Conservation (phyloP, 37 sponge, comb jelly and placozoan genomes). For the Eunapius fragilis region DNA sequence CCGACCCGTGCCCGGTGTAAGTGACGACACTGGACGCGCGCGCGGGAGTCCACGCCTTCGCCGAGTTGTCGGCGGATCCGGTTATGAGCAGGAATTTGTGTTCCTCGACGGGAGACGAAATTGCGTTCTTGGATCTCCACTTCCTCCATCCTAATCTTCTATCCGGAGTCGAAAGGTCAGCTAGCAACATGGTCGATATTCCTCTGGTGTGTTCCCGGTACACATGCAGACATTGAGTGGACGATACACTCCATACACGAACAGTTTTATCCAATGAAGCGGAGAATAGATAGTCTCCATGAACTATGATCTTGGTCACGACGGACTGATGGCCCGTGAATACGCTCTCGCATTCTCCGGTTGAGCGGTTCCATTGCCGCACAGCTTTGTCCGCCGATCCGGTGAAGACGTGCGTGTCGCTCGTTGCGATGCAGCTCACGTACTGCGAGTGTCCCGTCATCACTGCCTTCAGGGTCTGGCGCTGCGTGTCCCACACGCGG, state of each 20-base stretch:
- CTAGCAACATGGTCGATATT: conserved; percentile 40
- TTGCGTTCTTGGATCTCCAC: conserved; percentile 5
- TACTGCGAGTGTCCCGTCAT: conserved; percentile 70
- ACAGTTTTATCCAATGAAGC: conserved; percentile 56
- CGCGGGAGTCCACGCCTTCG: conserved; percentile 44
- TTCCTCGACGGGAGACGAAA: neutral
- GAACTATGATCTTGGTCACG: conserved; percentile 17
- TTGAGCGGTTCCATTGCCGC: conserved; percentile 44
- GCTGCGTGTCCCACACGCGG: conserved; percentile 61
- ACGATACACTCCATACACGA: conserved; percentile 45
- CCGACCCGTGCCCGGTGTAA: conserved; percentile 56
- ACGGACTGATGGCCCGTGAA: conserved; percentile 51
- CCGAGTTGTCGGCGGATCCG: conserved; percentile 53
- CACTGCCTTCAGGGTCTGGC: conserved; percentile 1
- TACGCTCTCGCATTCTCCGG: conserved; percentile 23
- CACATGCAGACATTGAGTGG: conserved; percentile 44
- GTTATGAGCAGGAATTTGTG: conserved; percentile 54
- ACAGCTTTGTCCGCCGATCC: conserved; percentile 60
- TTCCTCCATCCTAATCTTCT: conserved; percentile 37
- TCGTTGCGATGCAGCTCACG: conserved; percentile 49
- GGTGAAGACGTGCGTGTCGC: conserved; percentile 45
- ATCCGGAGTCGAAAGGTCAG: conserved; percentile 39
- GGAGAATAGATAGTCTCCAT: conserved; percentile 45
- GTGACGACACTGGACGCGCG: conserved; percentile 23
- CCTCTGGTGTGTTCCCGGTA: conserved; percentile 44